Evolutionary conservation across 2,888 invertebrate genomes (phyloP).

Genomic region (Homarus gammarus): DNA sequence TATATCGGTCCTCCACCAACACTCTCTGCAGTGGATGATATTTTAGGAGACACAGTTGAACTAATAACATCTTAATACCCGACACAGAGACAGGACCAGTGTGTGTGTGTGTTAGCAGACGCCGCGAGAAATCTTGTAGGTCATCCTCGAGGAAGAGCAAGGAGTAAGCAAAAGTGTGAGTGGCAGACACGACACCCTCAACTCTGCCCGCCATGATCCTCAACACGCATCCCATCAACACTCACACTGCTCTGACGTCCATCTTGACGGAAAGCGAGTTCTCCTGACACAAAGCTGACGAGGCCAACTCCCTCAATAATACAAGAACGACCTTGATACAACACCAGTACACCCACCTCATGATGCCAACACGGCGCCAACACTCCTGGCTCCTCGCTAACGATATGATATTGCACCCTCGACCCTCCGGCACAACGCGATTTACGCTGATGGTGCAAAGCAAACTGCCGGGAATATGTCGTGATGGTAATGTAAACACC

Average conservation of each 20-base stretch:
- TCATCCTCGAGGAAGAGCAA: no score
- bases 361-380: neutral
- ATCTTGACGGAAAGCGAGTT: neutral
- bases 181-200: no score
- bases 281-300: neutral
- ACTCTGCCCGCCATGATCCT: neutral
- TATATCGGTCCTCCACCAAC: no score
- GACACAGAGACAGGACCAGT: no score
- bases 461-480: neutral
- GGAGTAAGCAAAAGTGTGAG: no score
- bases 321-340: neutral
- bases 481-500: slow-evolving; percentile 18
- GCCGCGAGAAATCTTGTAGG: no score
- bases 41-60: no score
- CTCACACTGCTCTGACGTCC: neutral
- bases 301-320: neutral
- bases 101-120: no score
- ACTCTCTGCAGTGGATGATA: no score
- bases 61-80: no score
- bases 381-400: neutral
- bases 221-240: neutral
- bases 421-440: neutral
- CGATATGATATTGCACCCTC: slow-evolving; percentile 2
- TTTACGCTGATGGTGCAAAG: slow-evolving; percentile 9
- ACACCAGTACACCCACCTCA: neutral